Evolutionary conservation across 1,140 invertebrate genomes (phyloP), one percentile per base, ranked within the genome.

Genomic region (Trachymyrmex septentrionalis): DNA sequence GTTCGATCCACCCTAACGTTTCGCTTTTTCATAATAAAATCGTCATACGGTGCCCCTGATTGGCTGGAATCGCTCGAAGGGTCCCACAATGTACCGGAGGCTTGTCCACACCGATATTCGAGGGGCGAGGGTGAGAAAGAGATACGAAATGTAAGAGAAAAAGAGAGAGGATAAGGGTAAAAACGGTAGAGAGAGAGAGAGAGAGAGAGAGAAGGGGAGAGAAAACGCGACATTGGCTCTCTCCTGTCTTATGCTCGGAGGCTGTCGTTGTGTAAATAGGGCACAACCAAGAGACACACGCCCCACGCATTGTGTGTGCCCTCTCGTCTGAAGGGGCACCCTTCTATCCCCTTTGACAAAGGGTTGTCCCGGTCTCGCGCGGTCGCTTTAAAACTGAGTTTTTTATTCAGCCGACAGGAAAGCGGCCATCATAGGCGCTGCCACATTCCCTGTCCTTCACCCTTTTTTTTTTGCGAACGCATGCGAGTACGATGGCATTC

Each of bases 31-130:
- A 91, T 89, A 91, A 89, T 91, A 91, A 91, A 89, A 91, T 91
- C 90, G 90, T 91, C 89, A 85, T 91, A 57, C 89, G 86, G 71
- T 87, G 71, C 64, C 73, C 88, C 88, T 44, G 89, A 90, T 91
- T 91, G 90, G 91, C 76, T 86, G 86, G 87, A 86, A 90, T 88
- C 88, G 78, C 84, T 78, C 87, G 88, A 89, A 72, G 88, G 89
- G 88, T 88, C 86, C 75, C 81, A 90, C 89, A 90, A 90, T 90
- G 55, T 78, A 89, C 9, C 77, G 85, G 78, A 71, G 88, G 67
- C 81, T 85, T 87, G 73, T 85, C 90, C 91, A 92, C 93, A 94
- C 92, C 94, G 93, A 95, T 94, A 94, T 94, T 93, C 92, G 86
- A 91, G 93, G 91, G 92, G 91, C 71, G 30, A 66, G 21, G 38